Percentiles rank a stretch among this genome's conserved stretches.
These are phyloP conservation scores for Fragum fragum DNA, from an alignment of 2,888 invertebrate species.

Conservation along the genomic window DNA sequence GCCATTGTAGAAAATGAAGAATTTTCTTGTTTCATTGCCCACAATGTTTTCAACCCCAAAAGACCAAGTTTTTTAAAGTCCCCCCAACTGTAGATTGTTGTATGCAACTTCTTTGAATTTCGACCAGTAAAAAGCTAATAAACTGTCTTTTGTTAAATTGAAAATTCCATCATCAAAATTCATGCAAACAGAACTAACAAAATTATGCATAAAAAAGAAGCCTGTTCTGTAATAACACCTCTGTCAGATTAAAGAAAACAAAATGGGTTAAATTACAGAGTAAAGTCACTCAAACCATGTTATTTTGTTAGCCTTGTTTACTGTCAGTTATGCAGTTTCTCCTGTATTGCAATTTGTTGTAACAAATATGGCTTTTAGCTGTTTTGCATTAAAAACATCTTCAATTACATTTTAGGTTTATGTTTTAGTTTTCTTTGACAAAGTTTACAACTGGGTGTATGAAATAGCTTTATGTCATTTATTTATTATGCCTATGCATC, in stretches of 20 bases:
- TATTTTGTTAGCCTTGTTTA: background rate
- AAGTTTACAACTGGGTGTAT: no score
- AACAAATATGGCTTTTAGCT: background rate
- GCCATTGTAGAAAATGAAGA: slow-evolving; percentile 1
- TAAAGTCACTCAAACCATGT: background rate
- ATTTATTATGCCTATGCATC: no score
- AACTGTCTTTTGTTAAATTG: no score
- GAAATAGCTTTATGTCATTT: no score
- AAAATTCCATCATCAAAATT: no score
- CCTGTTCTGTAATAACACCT: background rate
- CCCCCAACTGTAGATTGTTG: no score
- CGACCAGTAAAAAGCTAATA: no score
- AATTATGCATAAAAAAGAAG: no score
- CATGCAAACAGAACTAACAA: background rate
- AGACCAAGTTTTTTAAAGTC: no score
- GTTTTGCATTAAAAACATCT: background rate
- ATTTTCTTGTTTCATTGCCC: background rate
- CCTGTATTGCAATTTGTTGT: background rate
- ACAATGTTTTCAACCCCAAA: background rate
- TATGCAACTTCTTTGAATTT: no score
- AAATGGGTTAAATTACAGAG: background rate
- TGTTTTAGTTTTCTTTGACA: no score
- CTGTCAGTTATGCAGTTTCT: background rate
- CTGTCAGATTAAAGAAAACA: background rate
- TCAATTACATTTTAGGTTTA: background rate